Evolutionary conservation across 2,888 invertebrate species (phyloP).

Genomic region (Morpho achilles): DNA sequence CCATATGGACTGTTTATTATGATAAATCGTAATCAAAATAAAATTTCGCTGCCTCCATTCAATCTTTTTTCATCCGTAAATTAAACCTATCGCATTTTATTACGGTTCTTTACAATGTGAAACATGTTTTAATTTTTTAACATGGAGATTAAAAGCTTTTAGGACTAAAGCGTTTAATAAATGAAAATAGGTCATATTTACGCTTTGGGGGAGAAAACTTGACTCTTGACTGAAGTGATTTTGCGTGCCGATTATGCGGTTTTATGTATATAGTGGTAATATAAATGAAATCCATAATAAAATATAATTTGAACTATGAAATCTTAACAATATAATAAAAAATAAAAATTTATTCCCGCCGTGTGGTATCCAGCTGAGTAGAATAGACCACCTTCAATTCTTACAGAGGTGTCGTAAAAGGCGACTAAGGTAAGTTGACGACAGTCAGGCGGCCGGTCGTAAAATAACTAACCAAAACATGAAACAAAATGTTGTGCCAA

Average conservation of each 20-base stretch:
- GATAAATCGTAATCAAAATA: slow-evolving; percentile 19
- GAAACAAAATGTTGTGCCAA: too few relatives aligned
- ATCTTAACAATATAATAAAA: too few relatives aligned
- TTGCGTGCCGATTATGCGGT: slow-evolving; percentile 22
- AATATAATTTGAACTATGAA: background rate
- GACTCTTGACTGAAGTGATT: slow-evolving; percentile 29
- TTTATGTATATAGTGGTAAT: slow-evolving; percentile 24
- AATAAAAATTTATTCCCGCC: too few relatives aligned
- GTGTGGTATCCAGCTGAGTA: too few relatives aligned
- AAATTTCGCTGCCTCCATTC: slow-evolving; percentile 24
- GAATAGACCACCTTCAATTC: too few relatives aligned
- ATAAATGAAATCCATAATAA: slow-evolving; percentile 22
- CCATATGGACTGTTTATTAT: slow-evolving; percentile 8
- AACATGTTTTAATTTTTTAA: slow-evolving; percentile 31
- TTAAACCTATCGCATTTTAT: slow-evolving; percentile 26
- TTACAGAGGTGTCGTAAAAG: too few relatives aligned
- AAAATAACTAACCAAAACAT: too few relatives aligned
- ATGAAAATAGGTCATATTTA: slow-evolving; percentile 32
- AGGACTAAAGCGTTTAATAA: slow-evolving; percentile 31
- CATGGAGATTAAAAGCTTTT: slow-evolving; percentile 31
- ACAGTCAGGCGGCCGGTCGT: too few relatives aligned
- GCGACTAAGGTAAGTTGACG: too few relatives aligned
- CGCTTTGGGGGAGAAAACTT: slow-evolving; percentile 30
- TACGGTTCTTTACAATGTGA: slow-evolving; percentile 31
- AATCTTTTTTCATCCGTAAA: slow-evolving; percentile 27